Base-by-base conservation (phyloP, 2,888 invertebrate genomes). In the Coleophora flavipennella region DNA sequence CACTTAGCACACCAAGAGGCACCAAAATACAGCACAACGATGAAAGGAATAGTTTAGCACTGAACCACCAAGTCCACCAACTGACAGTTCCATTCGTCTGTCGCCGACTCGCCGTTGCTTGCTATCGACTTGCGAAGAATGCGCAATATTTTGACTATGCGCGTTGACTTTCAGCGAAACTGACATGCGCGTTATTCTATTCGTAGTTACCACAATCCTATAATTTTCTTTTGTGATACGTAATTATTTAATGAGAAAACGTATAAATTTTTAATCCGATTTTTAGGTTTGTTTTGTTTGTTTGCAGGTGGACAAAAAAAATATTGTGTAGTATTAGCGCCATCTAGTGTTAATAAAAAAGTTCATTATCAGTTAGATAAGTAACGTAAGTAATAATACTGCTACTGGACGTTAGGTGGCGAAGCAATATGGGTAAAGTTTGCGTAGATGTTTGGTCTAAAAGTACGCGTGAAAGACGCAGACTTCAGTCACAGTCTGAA, bases 71-170 rank as follows among this genome's bases (percentile, higher is more conserved):
- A n/a, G n/a, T n/a, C n/a, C n/a, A n/a, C n/a, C n/a, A n/a, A n/a
- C 62, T 70, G 72, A 72, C 72, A 72, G 67, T 56, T 62, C 46
- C 49, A 55, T n/a, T n/a, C n/a, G n/a, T n/a, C 56, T 29, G 31
- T 25, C 39, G 32, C 46, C 46, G 42, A 13, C 42, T 42, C 51
- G 51, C 50, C 57, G 65, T 70, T 62, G 76, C 73, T 81, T 80
- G 80, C 20, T 20, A 72, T 72, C 69, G 70, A 66, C 66, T 78
- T 72, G 41, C 64, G 14, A 20, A 68, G 61, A 62, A 80, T 83
- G 83, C 83, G 83, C 83, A 83, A 83, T 77, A 79, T 75, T 79
- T 77, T 80, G 83, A 83, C 72, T 83, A 80, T 84, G 83, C 83
- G 83, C 83, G 80, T 69, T 83, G 67, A 75, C 67, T 65, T 68